Conservation (phyloP, 2,888 invertebrate genomes). For the Tetanocera ferruginea region DNA sequence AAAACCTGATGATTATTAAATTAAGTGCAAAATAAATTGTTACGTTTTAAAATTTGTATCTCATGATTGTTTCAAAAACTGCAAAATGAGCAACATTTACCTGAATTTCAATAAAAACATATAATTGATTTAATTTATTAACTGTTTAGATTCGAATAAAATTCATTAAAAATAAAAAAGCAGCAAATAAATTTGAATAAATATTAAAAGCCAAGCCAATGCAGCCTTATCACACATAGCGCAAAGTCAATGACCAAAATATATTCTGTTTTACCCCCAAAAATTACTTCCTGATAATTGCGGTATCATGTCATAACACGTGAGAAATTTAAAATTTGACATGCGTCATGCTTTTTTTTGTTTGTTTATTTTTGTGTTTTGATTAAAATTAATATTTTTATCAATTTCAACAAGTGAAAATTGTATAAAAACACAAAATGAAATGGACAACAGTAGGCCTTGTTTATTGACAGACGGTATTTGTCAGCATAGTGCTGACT, state of each 20-base stretch:
- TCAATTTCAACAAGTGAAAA: too few relatives aligned
- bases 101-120: background rate
- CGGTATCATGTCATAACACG: background rate
- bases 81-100: background rate
- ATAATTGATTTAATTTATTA: background rate
- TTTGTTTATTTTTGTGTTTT: background rate
- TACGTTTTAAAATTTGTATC: too few relatives aligned
- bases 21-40: too few relatives aligned
- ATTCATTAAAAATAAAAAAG: background rate
- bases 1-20: too few relatives aligned
- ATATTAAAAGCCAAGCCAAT: background rate
- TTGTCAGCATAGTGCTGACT: too few relatives aligned
- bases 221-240: background rate
- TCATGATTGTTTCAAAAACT: too few relatives aligned
- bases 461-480: too few relatives aligned
- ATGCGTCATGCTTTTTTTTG: background rate
- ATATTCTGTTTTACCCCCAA: background rate
- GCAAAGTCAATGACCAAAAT: slow-evolving; percentile 3
- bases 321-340: background rate
- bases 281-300: background rate
- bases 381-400: background rate
- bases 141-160: background rate
- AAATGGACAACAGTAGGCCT: too few relatives aligned
- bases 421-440: too few relatives aligned
- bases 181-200: too few relatives aligned